A percentile compares a stretch with the other conserved stretches of the same genome.
Conservation (phyloP, 2,113 vertebrate genomes). For the Hypomesus transpacificus region DNA sequence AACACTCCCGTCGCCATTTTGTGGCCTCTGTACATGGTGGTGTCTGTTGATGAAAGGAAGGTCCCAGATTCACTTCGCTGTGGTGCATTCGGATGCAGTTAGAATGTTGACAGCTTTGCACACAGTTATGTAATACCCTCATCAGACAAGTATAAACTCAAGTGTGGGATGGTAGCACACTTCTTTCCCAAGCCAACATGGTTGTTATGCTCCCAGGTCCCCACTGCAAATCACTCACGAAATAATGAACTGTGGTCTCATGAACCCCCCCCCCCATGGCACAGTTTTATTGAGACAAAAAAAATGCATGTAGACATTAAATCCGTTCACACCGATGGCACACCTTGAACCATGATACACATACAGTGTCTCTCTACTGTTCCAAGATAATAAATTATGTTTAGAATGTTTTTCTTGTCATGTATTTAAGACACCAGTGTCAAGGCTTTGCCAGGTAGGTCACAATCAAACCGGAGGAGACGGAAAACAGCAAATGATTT, state of each 20-base stretch:
- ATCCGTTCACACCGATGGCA: not conserved
- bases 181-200: not conserved
- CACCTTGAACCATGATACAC: not conserved
- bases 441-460: too few species aligned
- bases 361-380: too few species aligned
- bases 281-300: not conserved
- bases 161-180: too few species aligned
- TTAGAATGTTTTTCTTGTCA: too few species aligned
- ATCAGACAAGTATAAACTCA: not conserved
- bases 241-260: not conserved
- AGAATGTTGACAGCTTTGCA: not conserved
- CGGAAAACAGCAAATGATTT: too few species aligned
- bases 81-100: not conserved
- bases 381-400: too few species aligned
- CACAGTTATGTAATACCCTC: not conserved
- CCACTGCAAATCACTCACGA: not conserved
- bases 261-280: not conserved
- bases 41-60: not conserved
- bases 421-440: too few species aligned
- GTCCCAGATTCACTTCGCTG: not conserved
- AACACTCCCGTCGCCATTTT: slow-evolving; percentile 38
- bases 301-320: not conserved
- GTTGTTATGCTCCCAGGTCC: slow-evolving; percentile 5
- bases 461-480: too few species aligned
- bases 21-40: slow-evolving; percentile 15